phyloP scores from a whole-genome alignment of 2,113 vertebrate species.

The Pollimyrus isidori region DNA sequence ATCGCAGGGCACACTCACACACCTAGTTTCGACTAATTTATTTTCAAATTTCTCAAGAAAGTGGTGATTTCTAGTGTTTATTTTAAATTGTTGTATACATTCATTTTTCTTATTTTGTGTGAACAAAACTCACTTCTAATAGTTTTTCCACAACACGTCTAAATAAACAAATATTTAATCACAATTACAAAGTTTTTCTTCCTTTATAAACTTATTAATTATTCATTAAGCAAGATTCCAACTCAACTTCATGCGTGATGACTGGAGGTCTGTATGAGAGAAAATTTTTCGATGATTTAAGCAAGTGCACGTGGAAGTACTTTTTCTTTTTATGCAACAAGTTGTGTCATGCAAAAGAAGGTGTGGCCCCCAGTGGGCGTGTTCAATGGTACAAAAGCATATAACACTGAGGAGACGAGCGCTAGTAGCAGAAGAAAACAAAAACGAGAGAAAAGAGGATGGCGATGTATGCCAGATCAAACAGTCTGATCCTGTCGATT shows the following conservation, averaged over 20 bases:
- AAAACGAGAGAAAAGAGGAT: neutral
- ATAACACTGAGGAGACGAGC: slow-evolving; percentile 17
- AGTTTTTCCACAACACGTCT: neutral
- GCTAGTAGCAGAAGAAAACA: neutral
- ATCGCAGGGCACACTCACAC: too few relatives aligned
- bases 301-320: neutral
- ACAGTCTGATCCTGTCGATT: slow-evolving; percentile 41
- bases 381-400: neutral
- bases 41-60: neutral
- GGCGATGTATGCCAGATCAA: slow-evolving; percentile 42
- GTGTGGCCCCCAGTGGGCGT: slow-evolving; percentile 23
- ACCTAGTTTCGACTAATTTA: neutral
- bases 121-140: neutral
- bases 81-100: neutral
- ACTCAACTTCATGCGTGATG: too few relatives aligned
- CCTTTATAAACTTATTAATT: neutral
- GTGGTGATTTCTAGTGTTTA: neutral
- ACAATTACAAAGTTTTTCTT: neutral
- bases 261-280: neutral
- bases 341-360: neutral
- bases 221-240: neutral
- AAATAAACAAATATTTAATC: neutral
- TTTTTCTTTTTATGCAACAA: slow-evolving; percentile 30
- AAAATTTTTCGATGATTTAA: neutral
- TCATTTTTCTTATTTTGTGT: neutral